phyloP scores from a whole-genome alignment of 2,888 invertebrate genomes.

The Thumatha senex region DNA sequence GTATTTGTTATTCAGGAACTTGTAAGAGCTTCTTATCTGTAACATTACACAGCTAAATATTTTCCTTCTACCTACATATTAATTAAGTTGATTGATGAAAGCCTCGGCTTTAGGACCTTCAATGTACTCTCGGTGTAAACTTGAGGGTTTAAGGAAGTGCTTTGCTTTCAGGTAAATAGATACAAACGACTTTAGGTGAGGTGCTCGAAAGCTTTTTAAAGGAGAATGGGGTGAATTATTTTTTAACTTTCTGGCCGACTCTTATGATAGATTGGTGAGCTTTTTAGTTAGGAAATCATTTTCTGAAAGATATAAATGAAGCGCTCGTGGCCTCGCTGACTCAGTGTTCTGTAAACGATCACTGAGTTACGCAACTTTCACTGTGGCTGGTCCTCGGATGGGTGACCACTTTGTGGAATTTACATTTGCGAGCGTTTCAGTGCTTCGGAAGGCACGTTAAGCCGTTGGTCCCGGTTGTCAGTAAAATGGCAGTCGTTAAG shows the following conservation, averaged over 20 bases:
- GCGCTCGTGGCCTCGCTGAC: too few relatives aligned
- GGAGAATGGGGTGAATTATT: conserved; percentile 5
- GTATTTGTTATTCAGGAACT: conserved; percentile 45
- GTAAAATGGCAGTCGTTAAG: too few relatives aligned
- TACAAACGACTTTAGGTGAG: conserved; percentile 15
- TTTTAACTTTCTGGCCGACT: background rate
- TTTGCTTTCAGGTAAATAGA: conserved; percentile 17
- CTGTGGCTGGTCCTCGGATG: too few relatives aligned
- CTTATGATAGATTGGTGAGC: background rate
- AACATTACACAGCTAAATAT: conserved; percentile 51
- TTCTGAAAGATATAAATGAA: background rate
- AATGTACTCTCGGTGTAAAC: conserved; percentile 14
- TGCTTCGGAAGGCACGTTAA: too few relatives aligned
- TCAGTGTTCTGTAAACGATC: too few relatives aligned
- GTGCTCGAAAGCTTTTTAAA: conserved; percentile 8
- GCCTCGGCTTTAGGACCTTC: conserved; percentile 26
- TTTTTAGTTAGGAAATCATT: background rate
- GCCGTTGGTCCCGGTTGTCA: too few relatives aligned
- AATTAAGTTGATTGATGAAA: conserved; percentile 47
- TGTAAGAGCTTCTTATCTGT: conserved; percentile 46
- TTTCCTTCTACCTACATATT: conserved; percentile 48
- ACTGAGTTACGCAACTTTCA: too few relatives aligned
- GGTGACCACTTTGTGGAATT: too few relatives aligned
- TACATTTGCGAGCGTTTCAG: too few relatives aligned
- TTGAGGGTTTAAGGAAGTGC: conserved; percentile 19